A percentile compares a stretch with the other conserved stretches of the same genome.
These are phyloP conservation scores for Ennomos erosarius DNA, from an alignment of 2,888 invertebrate species.

Conservation along the genomic window DNA sequence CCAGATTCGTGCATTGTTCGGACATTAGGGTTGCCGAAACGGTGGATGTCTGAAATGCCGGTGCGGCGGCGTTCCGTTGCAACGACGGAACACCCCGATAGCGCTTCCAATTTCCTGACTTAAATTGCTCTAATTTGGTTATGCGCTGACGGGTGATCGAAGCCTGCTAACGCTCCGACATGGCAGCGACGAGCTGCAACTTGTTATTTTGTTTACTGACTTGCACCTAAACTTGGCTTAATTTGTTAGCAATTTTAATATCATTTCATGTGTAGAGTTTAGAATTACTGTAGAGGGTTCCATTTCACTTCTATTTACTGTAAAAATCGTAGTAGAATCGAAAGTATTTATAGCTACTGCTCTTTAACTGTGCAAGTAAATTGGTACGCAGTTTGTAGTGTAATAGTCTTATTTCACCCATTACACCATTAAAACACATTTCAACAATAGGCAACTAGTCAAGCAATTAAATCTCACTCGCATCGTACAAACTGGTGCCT, in stretches of 20 bases:
- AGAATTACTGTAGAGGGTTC: not conserved
- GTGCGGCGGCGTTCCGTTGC: slow-evolving; percentile 70
- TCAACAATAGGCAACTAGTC: slow-evolving; percentile 20
- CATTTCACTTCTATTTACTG: too few relatives aligned
- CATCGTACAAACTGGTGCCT: slow-evolving; percentile 28
- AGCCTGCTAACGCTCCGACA: slow-evolving; percentile 62
- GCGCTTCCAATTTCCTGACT: slow-evolving; percentile 84
- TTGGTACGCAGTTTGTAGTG: not conserved
- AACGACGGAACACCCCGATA: slow-evolving; percentile 72
- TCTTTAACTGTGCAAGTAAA: too few relatives aligned
- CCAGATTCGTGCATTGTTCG: slow-evolving; percentile 83
- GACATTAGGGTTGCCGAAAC: slow-evolving; percentile 75
- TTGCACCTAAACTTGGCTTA: slow-evolving; percentile 32
- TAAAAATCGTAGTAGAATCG: too few relatives aligned
- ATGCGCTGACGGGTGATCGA: slow-evolving; percentile 80
- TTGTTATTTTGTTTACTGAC: slow-evolving; percentile 53
- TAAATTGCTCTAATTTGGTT: slow-evolving; percentile 85
- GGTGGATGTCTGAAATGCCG: slow-evolving; percentile 81
- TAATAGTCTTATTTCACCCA: not conserved
- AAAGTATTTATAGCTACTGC: too few relatives aligned
- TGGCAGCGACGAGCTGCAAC: slow-evolving; percentile 60
- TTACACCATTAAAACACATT: slow-evolving; percentile 21
- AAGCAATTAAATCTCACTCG: slow-evolving; percentile 30
- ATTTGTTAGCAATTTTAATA: slow-evolving; percentile 12
- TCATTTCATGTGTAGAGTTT: not conserved